These are phyloP conservation scores for Leptinotarsa peninsularis DNA, from an alignment of 2,888 invertebrate genomes.

Conservation along the genomic window DNA sequence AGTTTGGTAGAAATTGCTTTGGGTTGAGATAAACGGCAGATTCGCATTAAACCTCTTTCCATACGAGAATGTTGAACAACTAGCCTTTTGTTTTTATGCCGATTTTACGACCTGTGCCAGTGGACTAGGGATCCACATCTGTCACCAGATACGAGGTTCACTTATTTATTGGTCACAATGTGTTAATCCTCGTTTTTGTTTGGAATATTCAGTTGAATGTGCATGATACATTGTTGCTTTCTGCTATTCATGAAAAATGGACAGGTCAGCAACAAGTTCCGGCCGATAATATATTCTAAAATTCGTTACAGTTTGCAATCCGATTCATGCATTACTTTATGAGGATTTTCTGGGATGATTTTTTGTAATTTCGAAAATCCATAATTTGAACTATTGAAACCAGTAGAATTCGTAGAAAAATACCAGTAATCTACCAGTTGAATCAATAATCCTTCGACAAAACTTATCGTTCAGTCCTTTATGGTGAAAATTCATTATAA, in stretches of 20 bases:
- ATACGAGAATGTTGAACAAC: background rate
- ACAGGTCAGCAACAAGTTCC: background rate
- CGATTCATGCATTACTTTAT: no score
- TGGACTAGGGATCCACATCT: constrained; percentile 3
- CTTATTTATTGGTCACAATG: constrained; percentile 4
- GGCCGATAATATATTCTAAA: background rate
- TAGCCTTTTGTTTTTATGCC: background rate
- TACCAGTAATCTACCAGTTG: no score
- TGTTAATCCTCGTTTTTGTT: constrained; percentile 6
- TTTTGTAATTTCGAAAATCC: no score
- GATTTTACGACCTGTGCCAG: constrained; percentile 6
- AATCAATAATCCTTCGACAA: no score
- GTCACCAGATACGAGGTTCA: background rate
- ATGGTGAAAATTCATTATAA: background rate
- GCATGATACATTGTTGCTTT: background rate
- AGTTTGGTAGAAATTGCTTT: background rate
- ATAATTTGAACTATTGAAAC: no score
- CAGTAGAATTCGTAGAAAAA: no score
- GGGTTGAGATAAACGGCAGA: background rate
- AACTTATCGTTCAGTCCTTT: no score
- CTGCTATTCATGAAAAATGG: background rate
- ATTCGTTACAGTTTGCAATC: no score
- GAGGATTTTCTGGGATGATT: no score
- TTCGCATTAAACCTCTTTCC: background rate
- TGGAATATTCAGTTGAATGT: background rate